Evolutionary conservation across 2,797 vertebrate genomes (phyloP), one percentile per base, ranked within the genome.

Genomic region (Graptemys geographica): DNA sequence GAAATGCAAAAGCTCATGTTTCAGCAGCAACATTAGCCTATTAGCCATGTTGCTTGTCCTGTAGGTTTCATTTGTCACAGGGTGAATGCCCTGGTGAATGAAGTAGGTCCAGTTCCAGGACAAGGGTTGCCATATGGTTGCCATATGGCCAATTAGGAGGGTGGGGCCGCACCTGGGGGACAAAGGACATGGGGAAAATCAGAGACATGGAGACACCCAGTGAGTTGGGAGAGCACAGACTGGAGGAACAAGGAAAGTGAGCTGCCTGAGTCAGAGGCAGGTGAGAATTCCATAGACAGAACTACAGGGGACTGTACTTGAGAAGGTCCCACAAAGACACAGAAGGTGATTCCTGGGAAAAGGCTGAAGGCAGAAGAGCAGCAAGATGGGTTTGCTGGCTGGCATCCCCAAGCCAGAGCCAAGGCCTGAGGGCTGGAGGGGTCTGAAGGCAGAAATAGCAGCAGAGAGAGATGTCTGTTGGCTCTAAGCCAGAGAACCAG

Each of bases 31-130:
- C 0, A 82, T 90, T 93, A 91, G 90, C 86, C 44, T 44, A 44
- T 83, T 88, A 96, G 88, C 87, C 93, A 94, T 89, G 44, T 87
- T 96, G 94, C 89, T 91, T 25, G 59, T 93, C 95, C 85, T 51
- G 0, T 72, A 90, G 90, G 87, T 16, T 89, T 72, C 15, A 83
- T 78, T 5, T 78, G 51, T 84, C 92, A 57, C 2, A 55, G 31
- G 44, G 37, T 49, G 86, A 21, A 21, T 5, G 9, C 69, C 21
- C 19, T 2, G 3, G 37, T 41, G 69, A 72, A 72, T 25, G 21
- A 72, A 72, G 10, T 25, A 41, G 69, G 19, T 37, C 33, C n/a
- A 69, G 33, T 10, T 69, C 33, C 65, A 69, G 19, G 21, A 6
- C n/a, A 23, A 72, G 19, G 10, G 21, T 21, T 72, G 18, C 69